These are phyloP conservation scores for Aphis craccivora DNA, from an alignment of 1,140 invertebrate species.

Conservation along the genomic window DNA sequence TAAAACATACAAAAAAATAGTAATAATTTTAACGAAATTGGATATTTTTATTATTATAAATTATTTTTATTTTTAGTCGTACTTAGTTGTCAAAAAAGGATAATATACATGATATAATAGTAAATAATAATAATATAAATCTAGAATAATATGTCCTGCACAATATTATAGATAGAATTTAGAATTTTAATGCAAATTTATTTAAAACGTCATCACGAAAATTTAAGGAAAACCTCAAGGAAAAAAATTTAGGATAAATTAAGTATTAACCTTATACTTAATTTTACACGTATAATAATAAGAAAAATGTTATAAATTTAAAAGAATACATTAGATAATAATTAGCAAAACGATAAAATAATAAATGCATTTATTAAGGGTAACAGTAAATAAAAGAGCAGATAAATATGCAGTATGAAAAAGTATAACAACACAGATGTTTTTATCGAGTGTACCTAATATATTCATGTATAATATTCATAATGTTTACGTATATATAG, in stretches of 20 bases:
- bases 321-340: background rate
- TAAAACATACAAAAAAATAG: background rate
- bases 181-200: background rate
- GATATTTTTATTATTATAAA: background rate
- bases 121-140: background rate
- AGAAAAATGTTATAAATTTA: background rate
- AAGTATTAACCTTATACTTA: too few species aligned
- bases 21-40: background rate
- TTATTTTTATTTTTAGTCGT: constrained; percentile 2
- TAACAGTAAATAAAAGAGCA: background rate
- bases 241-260: too few species aligned
- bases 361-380: background rate
- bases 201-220: background rate
- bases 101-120: too few species aligned
- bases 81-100: background rate
- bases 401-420: background rate
- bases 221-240: too few species aligned
- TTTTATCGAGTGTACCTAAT: too few species aligned
- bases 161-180: background rate
- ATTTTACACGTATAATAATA: too few species aligned
- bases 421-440: too few species aligned
- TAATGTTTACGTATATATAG: background rate
- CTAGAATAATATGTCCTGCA: background rate
- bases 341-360: background rate
- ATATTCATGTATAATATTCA: too few species aligned